Evolutionary conservation across 2,888 invertebrate species (phyloP), one percentile per base, ranked within the genome.

Genomic region (Acleris emargana): DNA sequence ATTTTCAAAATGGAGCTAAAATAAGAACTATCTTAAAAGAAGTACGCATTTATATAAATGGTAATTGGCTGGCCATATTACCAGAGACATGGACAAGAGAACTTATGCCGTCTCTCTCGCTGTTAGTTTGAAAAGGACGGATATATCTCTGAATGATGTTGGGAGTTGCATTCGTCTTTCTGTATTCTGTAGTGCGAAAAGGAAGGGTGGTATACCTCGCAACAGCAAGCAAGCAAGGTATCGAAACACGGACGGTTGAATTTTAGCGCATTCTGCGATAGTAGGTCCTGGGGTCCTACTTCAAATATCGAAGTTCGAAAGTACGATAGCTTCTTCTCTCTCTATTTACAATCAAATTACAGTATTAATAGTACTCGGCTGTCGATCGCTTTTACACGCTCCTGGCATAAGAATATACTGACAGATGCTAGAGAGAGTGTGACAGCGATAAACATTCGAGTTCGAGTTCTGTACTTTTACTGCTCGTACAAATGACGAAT

Each of bases 281-380:
- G n/a, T 38, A 17, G 64, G 68, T 70, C 64, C 66, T 67, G 63
- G 67, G 64, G 64, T 58, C 18, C 47, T 60, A 63, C 67, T 73
- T 38, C 38, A 38, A 38, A 38, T 13, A 38, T 38, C 38, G 38
- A 38, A 38, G 3, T 38, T 13, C 13, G 38, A 38, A 5, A 0
- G 38, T 38, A 13, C 38, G 1, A 13, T 38, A 38, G 13, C 38
- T 38, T 13, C 4, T 11, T 38, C 13, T 38, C 32, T 11, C 13
- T 13, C 13, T 38, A 38, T 13, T 38, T 38, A 13, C 38, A 38
- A 9, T 28, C 2, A 28, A 28, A 28, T 9, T 25, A 25, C 22
- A 22, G 4, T 22, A 22, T 22, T 22, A 22, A 3, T n/a, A n/a
- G n/a, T n/a, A 25, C 6, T 25, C 25, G 6, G 25, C 25, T 6